Percentiles rank a stretch among this genome's conserved stretches.
Conservation (phyloP, 2,797 vertebrate species). For the Anabacerthia variegaticeps region DNA sequence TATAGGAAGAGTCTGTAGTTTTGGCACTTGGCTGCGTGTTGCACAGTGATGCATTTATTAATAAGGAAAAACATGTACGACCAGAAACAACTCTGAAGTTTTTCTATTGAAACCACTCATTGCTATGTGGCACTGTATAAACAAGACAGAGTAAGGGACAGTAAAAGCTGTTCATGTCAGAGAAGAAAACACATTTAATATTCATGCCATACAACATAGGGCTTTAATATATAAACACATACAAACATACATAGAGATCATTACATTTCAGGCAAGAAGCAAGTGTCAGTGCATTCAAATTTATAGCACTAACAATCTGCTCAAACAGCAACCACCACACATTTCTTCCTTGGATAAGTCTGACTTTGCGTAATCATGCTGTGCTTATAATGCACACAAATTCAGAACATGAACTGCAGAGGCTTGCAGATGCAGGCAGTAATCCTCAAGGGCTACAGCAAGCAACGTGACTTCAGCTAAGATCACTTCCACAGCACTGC, state of each 20-base stretch:
- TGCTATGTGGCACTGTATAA: not conserved
- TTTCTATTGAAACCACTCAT: not conserved
- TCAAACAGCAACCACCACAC: not conserved
- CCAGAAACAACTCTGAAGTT: not conserved
- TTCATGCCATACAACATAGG: not conserved
- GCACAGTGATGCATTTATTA: not conserved
- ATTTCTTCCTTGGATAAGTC: not conserved
- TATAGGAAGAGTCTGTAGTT: not conserved
- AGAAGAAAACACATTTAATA: not conserved
- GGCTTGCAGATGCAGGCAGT: not conserved
- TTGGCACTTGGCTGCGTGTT: not conserved
- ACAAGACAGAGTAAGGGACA: not conserved
- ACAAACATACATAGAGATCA: not conserved
- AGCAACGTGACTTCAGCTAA: rapidly evolving
- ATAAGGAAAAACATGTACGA: not conserved
- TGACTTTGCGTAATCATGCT: not conserved
- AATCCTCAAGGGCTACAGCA: not conserved
- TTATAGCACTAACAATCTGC: not conserved
- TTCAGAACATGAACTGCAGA: not conserved
- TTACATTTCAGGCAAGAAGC: not conserved
- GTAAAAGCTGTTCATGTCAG: not conserved
- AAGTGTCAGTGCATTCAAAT: not conserved
- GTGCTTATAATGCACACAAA: not conserved
- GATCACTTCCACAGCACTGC: not conserved
- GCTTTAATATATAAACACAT: not conserved